A percentile compares a stretch with the other conserved stretches of the same genome.
Evolutionary conservation across 2,113 vertebrate species (phyloP).

Genomic region (Tympanuchus pallidicinctus): DNA sequence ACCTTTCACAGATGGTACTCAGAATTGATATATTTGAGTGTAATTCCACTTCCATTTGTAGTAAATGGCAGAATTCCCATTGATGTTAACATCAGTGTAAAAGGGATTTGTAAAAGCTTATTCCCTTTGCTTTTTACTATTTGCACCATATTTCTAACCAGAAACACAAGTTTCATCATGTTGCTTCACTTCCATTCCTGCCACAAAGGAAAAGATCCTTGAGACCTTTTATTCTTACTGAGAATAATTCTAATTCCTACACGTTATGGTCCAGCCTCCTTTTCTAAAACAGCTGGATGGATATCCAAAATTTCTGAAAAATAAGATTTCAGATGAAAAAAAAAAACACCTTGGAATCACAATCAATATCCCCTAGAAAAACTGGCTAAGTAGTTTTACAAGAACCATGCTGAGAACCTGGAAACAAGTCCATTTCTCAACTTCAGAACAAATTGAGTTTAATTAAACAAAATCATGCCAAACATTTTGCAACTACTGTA

Average conservation of each 20-base stretch:
- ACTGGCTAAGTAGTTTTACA: not conserved
- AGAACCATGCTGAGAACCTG: not conserved
- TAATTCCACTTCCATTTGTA: not conserved
- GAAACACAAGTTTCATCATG: not conserved
- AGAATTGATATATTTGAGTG: not conserved
- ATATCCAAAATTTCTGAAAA: not conserved
- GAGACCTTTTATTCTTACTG: not conserved
- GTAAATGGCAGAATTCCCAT: not conserved
- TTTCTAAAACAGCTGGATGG: not conserved
- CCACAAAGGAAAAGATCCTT: not conserved
- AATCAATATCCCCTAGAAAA: not conserved
- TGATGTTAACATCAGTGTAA: conserved; percentile 2
- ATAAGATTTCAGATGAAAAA: not conserved
- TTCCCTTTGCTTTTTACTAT: not conserved
- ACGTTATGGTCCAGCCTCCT: not conserved
- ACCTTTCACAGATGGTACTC: not conserved
- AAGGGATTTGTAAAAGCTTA: not conserved
- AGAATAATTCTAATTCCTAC: not conserved
- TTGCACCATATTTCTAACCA: not conserved
- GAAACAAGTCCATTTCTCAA: not conserved
- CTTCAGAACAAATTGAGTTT: not conserved
- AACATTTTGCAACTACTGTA: not conserved
- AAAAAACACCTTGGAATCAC: not conserved
- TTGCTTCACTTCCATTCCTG: not conserved
- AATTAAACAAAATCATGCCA: not conserved